These are phyloP conservation scores for Sycon ciliatum DNA, from an alignment of 37 sponge, comb jelly and placozoan genomes.

Conservation along the genomic window DNA sequence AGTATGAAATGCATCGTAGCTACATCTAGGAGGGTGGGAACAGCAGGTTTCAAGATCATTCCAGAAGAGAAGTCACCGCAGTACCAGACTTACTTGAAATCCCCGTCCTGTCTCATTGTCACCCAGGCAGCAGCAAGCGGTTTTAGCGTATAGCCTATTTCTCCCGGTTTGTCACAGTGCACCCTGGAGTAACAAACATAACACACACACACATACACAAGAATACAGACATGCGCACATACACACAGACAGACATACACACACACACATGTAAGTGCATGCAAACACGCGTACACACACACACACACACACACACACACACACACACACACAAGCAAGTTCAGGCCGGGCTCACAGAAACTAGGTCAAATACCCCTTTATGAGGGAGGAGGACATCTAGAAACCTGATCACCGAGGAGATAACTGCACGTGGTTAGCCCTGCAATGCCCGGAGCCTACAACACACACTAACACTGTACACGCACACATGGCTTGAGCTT, in stretches of 20 bases:
- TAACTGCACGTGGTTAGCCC: no score
- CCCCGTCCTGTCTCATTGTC: neutral
- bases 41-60: no score
- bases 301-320: slow-evolving; percentile 10
- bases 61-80: no score
- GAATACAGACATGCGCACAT: neutral
- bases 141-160: slow-evolving; percentile 3
- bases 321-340: neutral
- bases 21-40: no score
- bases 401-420: no score
- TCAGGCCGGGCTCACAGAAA: no score
- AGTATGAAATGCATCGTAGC: no score
- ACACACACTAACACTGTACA: no score
- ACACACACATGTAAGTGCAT: neutral
- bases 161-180: neutral
- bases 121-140: slow-evolving; percentile 8
- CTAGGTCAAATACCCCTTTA: no score
- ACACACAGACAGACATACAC: neutral
- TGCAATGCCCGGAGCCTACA: no score
- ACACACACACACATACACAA: slow-evolving; percentile 9
- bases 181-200: neutral
- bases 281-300: neutral
- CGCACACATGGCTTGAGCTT: no score
- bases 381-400: no score
- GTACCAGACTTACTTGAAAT: slow-evolving; percentile 6